Evolutionary conservation across 2,797 vertebrate species (phyloP).

Genomic region (Merluccius polli): DNA sequence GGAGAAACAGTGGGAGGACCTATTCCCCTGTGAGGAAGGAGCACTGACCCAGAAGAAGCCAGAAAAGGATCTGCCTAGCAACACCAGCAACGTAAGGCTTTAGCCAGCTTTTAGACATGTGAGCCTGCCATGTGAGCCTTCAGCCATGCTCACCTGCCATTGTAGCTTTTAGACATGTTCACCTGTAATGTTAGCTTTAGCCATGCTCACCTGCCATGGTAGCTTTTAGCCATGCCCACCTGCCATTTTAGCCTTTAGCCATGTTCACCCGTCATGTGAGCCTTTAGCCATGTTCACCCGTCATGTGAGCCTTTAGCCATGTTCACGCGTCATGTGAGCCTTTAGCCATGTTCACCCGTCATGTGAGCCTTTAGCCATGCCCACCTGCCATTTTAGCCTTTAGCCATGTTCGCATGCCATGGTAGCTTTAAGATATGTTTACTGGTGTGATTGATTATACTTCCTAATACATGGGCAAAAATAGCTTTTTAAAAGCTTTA

Average conservation of each 20-base stretch:
- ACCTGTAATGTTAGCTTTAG: not conserved
- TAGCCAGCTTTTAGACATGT: not conserved
- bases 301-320: too few relatives aligned
- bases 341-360: too few relatives aligned
- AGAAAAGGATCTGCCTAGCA: constrained; percentile 58
- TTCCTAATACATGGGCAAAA: not conserved
- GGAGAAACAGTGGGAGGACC: constrained; percentile 82
- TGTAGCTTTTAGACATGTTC: not conserved
- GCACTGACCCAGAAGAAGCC: constrained; percentile 43
- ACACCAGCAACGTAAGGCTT: constrained; percentile 79
- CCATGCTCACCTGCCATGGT: not conserved
- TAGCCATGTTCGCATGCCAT: too few relatives aligned
- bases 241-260: too few relatives aligned
- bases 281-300: too few relatives aligned
- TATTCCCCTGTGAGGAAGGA: constrained; percentile 69
- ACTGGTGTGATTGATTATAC: not conserved
- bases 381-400: too few relatives aligned
- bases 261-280: too few relatives aligned
- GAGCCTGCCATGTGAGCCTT: not conserved
- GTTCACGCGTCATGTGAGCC: too few relatives aligned
- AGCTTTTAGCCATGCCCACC: not conserved
- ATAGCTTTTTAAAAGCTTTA: too few relatives aligned
- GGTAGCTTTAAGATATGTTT: not conserved
- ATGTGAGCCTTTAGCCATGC: too few relatives aligned
- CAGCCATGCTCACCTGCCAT: not conserved